These are phyloP conservation scores for Plusia festucae DNA, from an alignment of 2,888 invertebrate species.

Conservation along the genomic window DNA sequence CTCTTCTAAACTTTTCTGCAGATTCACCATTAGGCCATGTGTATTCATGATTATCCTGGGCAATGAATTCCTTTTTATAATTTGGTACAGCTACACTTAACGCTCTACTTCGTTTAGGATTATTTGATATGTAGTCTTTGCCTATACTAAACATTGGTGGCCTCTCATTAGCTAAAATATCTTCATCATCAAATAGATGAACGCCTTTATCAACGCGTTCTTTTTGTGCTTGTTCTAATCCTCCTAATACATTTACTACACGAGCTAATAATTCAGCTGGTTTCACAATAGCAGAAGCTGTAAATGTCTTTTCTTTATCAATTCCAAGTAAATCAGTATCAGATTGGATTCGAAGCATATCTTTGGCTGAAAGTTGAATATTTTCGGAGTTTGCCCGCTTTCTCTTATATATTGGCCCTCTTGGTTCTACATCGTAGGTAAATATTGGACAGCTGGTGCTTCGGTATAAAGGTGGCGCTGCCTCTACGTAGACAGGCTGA, in stretches of 20 bases:
- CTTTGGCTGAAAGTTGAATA: slow-evolving; percentile 82
- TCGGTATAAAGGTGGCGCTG: slow-evolving; percentile 83
- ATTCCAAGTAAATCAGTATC: slow-evolving; percentile 94
- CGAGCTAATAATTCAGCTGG: slow-evolving; percentile 93
- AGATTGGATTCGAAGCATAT: slow-evolving; percentile 91
- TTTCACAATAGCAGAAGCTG: slow-evolving; percentile 92
- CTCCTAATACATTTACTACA: slow-evolving; percentile 94
- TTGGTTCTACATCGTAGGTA: slow-evolving; percentile 89
- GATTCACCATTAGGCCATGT: slow-evolving; percentile 93
- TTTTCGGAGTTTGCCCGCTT: slow-evolving; percentile 92
- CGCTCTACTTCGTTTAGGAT: slow-evolving; percentile 89
- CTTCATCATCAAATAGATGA: slow-evolving; percentile 92
- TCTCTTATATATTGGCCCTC: slow-evolving; percentile 83
- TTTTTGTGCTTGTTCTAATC: slow-evolving; percentile 84
- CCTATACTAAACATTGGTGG: slow-evolving; percentile 89
- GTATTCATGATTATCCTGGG: slow-evolving; percentile 85
- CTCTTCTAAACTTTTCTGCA: slow-evolving; percentile 89
- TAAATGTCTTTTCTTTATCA: slow-evolving; percentile 94
- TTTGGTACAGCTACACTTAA: slow-evolving; percentile 90
- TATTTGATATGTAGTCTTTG: slow-evolving; percentile 75
- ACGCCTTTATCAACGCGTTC: slow-evolving; percentile 88
- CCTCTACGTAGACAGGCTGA: slow-evolving; percentile 94
- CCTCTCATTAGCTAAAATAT: slow-evolving; percentile 92
- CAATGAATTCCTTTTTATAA: slow-evolving; percentile 79
- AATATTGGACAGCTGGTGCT: slow-evolving; percentile 93